Evolutionary conservation across 2,113 vertebrate genomes (phyloP).

Genomic region (Lutjanus erythropterus): DNA sequence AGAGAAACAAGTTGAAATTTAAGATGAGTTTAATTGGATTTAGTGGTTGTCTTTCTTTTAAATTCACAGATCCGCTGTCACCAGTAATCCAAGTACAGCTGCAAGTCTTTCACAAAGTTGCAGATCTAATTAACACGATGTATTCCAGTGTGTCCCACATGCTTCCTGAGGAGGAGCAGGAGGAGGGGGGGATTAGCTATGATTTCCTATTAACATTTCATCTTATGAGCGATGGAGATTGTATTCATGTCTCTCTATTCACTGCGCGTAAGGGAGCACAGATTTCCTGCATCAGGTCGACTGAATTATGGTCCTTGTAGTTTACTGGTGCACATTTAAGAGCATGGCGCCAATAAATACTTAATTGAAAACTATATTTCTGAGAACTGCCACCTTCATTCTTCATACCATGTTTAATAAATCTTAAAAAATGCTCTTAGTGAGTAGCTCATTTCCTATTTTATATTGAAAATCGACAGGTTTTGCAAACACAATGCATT

Average conservation of each 20-base stretch:
- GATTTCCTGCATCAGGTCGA: not conserved
- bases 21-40: not conserved
- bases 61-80: not conserved
- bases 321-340: not conserved
- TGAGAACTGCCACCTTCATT: not conserved
- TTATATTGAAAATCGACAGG: no score
- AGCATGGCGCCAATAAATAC: not conserved
- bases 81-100: not conserved
- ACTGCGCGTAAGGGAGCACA: not conserved
- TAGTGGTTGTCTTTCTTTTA: not conserved
- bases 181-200: not conserved
- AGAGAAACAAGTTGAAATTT: not conserved
- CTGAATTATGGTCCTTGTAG: not conserved
- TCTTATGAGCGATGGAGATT: not conserved
- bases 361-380: not conserved
- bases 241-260: not conserved
- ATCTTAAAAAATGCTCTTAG: not conserved
- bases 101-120: not conserved
- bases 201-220: not conserved
- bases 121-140: conserved; percentile 5
- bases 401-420: not conserved
- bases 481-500: no score
- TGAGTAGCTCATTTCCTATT: no score
- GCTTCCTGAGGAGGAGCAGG: not conserved
- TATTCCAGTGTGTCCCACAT: conserved; percentile 6